These are phyloP conservation scores for Pedionomus torquatus DNA, from an alignment of 2,113 vertebrate species.

Conservation along the genomic window DNA sequence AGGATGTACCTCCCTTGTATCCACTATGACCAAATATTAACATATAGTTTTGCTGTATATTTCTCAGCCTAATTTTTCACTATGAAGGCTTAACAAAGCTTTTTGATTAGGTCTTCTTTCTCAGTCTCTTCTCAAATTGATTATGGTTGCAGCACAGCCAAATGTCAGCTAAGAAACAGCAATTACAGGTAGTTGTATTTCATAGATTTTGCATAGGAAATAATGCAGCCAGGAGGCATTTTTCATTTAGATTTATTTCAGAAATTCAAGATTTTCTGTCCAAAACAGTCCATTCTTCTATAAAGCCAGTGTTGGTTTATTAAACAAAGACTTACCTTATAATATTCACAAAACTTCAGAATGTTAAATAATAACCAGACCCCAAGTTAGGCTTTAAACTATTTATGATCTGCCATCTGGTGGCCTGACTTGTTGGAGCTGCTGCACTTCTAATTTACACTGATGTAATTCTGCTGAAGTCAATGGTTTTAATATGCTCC, in stretches of 20 bases:
- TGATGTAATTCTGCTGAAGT: neutral
- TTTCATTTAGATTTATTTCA: neutral
- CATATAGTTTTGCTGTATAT: neutral
- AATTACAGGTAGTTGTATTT: neutral
- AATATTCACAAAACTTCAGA: neutral
- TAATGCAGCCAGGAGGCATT: neutral
- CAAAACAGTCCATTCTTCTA: neutral
- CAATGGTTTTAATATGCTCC: neutral
- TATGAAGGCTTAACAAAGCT: neutral
- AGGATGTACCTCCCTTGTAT: neutral
- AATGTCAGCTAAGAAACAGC: neutral
- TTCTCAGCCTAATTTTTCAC: neutral
- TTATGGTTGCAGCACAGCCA: neutral
- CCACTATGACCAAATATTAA: neutral
- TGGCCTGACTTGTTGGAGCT: neutral
- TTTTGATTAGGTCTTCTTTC: neutral
- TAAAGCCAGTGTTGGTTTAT: neutral
- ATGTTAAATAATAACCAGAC: neutral
- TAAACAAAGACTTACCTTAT: neutral
- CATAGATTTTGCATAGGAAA: neutral
- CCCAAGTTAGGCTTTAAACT: neutral
- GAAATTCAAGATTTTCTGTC: neutral
- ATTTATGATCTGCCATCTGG: slow-evolving; percentile 41
- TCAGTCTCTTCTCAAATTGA: neutral
- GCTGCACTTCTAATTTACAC: neutral